phyloP scores from a whole-genome alignment of 1,140 invertebrate genomes.

The Panagrolaimus sp. region DNA sequence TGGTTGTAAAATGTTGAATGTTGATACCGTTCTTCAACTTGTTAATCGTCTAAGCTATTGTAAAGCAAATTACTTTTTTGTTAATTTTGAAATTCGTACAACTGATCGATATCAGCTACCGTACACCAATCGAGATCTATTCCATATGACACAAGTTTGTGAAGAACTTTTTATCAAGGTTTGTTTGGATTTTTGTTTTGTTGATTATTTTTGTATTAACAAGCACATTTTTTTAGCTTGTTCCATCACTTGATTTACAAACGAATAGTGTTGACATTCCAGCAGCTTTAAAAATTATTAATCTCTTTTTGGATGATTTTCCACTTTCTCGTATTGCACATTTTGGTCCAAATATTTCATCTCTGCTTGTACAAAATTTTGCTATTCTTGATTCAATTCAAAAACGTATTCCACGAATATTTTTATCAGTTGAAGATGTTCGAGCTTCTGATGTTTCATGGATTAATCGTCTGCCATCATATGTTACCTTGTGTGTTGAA shows the following conservation, averaged over 20 bases:
- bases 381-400: constrained; percentile 34
- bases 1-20: constrained; percentile 41
- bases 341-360: constrained; percentile 40
- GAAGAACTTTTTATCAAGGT: constrained; percentile 39
- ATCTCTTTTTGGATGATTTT: constrained; percentile 42
- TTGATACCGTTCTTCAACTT: constrained; percentile 37
- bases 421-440: constrained; percentile 34
- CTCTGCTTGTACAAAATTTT: constrained; percentile 29
- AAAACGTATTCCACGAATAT: constrained; percentile 32
- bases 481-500: constrained; percentile 40
- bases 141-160: constrained; percentile 44
- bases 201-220: too few relatives aligned
- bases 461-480: constrained; percentile 33
- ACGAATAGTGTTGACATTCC: constrained; percentile 33
- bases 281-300: constrained; percentile 29
- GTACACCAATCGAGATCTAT: constrained; percentile 43
- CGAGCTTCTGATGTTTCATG: constrained; percentile 23
- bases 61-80: constrained; percentile 45
- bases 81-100: constrained; percentile 45
- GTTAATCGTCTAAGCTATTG: constrained; percentile 35
- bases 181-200: constrained; percentile 18
- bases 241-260: constrained; percentile 43
- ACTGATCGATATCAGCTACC: constrained; percentile 47
- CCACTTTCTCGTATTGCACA: constrained; percentile 38
- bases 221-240: constrained; percentile 21